Conservation (phyloP, 1,140 invertebrate genomes). For the Drosophila arawakana region DNA sequence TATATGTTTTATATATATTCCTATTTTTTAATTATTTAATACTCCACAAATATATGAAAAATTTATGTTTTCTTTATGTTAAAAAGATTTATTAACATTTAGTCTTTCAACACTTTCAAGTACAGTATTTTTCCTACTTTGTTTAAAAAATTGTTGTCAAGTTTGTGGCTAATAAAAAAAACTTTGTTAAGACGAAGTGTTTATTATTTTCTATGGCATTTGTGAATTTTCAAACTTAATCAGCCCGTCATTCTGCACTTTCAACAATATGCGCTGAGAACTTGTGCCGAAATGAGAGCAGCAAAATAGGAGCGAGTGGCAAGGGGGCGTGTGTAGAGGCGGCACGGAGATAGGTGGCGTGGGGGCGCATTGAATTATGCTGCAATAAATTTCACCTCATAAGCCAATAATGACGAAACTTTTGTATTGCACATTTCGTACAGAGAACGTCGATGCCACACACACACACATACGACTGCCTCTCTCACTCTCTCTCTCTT, state of each 20-base stretch:
- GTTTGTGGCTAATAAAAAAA: background rate
- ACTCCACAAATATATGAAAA: too few relatives aligned
- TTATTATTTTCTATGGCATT: conserved; percentile 9
- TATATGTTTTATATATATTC: too few relatives aligned
- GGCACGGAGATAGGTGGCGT: background rate
- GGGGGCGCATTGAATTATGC: conserved; percentile 67
- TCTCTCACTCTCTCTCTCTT: background rate
- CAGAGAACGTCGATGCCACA: conserved; percentile 23
- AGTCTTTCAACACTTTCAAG: too few relatives aligned
- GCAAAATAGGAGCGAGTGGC: background rate
- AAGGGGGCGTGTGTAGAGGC: conserved; percentile 4
- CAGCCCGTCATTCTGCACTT: conserved; percentile 8
- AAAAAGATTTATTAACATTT: too few relatives aligned
- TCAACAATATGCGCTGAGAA: conserved; percentile 18
- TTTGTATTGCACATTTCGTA: conserved; percentile 79
- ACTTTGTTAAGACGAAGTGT: background rate
- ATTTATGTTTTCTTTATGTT: too few relatives aligned
- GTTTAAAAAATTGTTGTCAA: background rate
- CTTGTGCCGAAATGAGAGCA: conserved; percentile 11
- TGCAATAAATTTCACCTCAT: conserved; percentile 82
- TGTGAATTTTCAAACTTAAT: conserved; percentile 26
- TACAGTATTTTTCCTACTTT: too few relatives aligned
- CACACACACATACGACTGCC: background rate
- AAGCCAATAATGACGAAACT: conserved; percentile 82
- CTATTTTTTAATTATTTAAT: too few relatives aligned